A percentile compares a stretch with the other conserved stretches of the same genome.
phyloP scores from a whole-genome alignment of 2,888 invertebrate genomes.

The Tenthredo distinguenda region DNA sequence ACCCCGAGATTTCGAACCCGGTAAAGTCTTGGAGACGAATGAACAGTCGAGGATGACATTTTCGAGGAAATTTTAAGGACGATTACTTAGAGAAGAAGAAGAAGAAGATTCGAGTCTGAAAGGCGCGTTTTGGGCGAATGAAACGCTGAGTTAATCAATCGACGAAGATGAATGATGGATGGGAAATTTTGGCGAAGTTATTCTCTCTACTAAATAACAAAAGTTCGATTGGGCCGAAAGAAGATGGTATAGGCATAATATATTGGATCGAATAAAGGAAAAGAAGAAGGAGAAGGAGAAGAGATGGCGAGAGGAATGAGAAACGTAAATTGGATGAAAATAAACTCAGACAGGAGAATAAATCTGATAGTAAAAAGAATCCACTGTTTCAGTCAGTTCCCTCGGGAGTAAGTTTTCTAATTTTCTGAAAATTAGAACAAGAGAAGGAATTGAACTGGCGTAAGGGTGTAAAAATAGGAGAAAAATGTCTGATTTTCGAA shows the following conservation, averaged over 20 bases:
- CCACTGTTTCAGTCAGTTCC: no score
- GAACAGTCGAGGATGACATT: slow-evolving; percentile 3
- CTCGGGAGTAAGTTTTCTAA: neutral
- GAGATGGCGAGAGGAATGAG: neutral
- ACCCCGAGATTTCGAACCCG: neutral
- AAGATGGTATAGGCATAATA: neutral
- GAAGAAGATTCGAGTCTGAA: neutral
- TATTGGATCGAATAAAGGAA: neutral
- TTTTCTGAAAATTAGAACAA: slow-evolving; percentile 19
- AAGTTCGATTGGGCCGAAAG: neutral
- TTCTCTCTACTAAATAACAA: neutral
- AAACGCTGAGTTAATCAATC: neutral
- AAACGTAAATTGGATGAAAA: slow-evolving; percentile 12
- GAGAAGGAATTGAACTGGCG: neutral
- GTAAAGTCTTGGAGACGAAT: neutral
- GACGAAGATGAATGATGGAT: neutral
- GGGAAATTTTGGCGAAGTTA: neutral
- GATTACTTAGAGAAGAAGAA: neutral
- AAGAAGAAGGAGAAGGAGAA: neutral
- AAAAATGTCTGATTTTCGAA: neutral
- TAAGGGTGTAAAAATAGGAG: neutral
- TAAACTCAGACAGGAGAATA: neutral
- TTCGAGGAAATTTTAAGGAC: neutral
- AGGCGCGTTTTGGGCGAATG: neutral
- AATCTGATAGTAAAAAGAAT: neutral